Base-by-base conservation (phyloP, 2,113 vertebrate genomes). In the Paralichthys olivaceus region DNA sequence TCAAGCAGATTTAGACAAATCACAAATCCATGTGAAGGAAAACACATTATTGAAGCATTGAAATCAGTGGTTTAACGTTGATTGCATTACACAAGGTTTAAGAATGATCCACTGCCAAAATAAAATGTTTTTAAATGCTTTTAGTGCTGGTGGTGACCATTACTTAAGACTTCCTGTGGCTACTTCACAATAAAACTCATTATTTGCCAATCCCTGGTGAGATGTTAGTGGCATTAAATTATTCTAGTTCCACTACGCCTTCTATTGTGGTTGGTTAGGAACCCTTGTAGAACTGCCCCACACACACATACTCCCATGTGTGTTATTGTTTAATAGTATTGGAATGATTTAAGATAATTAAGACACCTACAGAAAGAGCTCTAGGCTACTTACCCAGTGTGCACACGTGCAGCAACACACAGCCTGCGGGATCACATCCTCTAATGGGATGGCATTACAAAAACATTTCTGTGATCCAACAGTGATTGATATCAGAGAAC, bases 401-500 rank as follows among this genome's bases (percentile, higher is more conserved):
- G 15, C 20, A 22, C 26, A 28, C 17, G 13, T 25, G 12, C 17
- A 51, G 29, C 1, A 47, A 37, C 53, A 66, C 47, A 79, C 43
- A 45, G 17, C 22, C 40, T 64, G 65, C 40, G 79, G 69, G 59
- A 80, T 47, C 43, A 20, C 49, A 76, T 77, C 34, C 34, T 80
- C 73, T 37, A 66, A 67, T 69, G 69, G 56, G 3, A 7, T 15
- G 55, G 22, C 25, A 19, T 79, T 70, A 86, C 49, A 59, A 78
- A 58, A 85, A 84, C 81, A 71, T 47, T 15, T 22, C 61, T 43
- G 37, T 66, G 49, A 68, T 79, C 57, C 29, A 62, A 28, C 67
- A 57, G 68, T 90, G 85, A 91, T 91, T 84, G 45, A 53, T 53
- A 53, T 67, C 25, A 59, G 28, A 55, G 63, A 80, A 53, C 53